phyloP scores from a whole-genome alignment of 2,888 invertebrate genomes.

The Malthinus flaveolus region DNA sequence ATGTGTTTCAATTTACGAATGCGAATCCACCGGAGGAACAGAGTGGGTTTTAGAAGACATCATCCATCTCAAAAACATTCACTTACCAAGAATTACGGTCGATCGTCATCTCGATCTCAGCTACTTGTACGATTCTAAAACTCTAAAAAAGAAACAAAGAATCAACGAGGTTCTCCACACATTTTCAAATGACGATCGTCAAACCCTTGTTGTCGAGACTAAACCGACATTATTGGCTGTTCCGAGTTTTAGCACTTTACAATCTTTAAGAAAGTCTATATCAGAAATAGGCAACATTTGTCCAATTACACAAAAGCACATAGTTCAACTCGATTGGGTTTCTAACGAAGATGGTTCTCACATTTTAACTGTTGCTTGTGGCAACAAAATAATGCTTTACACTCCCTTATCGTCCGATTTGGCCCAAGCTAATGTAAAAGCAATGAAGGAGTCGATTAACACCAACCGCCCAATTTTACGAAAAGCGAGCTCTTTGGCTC shows the following conservation, averaged over 20 bases:
- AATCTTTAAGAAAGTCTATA: constrained; percentile 83
- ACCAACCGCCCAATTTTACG: constrained; percentile 69
- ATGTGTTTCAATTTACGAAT: constrained; percentile 96
- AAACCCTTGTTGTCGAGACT: constrained; percentile 50
- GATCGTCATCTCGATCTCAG: constrained; percentile 83
- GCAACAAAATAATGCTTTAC: constrained; percentile 88
- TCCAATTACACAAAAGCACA: constrained; percentile 86
- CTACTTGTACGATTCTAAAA: constrained; percentile 77
- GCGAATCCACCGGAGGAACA: constrained; percentile 95
- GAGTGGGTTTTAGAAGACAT: constrained; percentile 96
- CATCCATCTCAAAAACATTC: constrained; percentile 90
- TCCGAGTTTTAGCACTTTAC: constrained; percentile 88
- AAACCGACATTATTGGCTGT: constrained; percentile 71
- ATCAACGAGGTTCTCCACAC: constrained; percentile 82
- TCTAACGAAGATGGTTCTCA: constrained; percentile 99
- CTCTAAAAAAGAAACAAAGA: constrained; percentile 80
- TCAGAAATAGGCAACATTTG: constrained; percentile 92
- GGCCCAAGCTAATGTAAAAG: constrained; percentile 90
- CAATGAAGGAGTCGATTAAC: constrained; percentile 43
- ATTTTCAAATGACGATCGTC: constrained; percentile 75
- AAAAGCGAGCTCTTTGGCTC: constrained; percentile 89
- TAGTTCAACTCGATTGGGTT: constrained; percentile 98
- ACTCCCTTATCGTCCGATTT: constrained; percentile 93
- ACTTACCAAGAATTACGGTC: constrained; percentile 78
- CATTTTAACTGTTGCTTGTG: constrained; percentile 94